phyloP scores from a whole-genome alignment of 2,113 vertebrate genomes.

The Bubo blakistoni region DNA sequence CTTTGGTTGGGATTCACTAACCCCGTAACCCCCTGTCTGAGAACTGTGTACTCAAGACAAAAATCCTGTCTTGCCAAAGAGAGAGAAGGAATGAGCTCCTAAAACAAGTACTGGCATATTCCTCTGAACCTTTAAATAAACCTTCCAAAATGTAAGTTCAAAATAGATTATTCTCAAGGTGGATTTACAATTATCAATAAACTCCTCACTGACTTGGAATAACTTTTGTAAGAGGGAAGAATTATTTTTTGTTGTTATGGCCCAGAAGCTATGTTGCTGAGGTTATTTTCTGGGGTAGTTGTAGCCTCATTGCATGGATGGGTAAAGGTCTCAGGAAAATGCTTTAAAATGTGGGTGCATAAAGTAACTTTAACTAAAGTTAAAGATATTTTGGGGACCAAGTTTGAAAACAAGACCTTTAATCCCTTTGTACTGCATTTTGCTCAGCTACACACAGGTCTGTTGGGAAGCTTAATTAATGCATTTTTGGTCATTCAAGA shows the following conservation, averaged over 20 bases:
- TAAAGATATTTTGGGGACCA: neutral
- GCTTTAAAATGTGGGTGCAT: neutral
- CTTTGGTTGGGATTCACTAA: conserved; percentile 34
- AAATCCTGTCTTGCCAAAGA: neutral
- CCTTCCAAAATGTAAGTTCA: neutral
- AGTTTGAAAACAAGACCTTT: neutral
- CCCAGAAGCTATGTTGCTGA: neutral
- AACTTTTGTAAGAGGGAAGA: neutral
- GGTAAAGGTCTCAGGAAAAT: neutral
- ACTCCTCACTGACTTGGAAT: neutral
- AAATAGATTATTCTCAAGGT: neutral
- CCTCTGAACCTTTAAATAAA: neutral
- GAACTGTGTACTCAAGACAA: neutral
- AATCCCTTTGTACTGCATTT: neutral
- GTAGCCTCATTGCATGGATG: neutral
- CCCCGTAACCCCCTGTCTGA: neutral
- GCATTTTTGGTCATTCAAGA: neutral
- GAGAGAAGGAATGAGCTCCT: neutral
- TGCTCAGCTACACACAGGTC: neutral
- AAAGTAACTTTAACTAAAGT: neutral
- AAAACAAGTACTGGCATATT: neutral
- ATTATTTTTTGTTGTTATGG: neutral
- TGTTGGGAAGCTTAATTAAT: neutral
- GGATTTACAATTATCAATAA: neutral
- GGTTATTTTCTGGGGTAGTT: neutral